A percentile compares a stretch with the other conserved stretches of the same genome.
Evolutionary conservation across 2,797 vertebrate genomes (phyloP).

Genomic region (Sus cebifrons): DNA sequence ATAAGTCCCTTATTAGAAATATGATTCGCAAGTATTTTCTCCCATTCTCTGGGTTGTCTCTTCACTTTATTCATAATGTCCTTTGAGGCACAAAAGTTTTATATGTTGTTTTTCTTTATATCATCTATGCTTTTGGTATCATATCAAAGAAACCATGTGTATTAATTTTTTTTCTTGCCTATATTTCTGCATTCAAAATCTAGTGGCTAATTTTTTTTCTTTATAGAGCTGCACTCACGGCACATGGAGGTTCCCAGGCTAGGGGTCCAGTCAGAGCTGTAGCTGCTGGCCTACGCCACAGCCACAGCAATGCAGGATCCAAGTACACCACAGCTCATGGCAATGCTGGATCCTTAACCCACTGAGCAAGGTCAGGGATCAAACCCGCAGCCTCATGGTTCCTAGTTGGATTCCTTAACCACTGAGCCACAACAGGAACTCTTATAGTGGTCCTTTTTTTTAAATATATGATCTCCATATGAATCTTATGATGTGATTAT

Average conservation of each 20-base stretch:
- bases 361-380: too few species aligned
- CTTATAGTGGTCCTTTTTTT: not conserved
- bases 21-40: constrained; percentile 56
- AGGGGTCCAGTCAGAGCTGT: too few species aligned
- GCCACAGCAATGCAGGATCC: too few species aligned
- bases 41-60: not conserved
- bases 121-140: constrained; percentile 31
- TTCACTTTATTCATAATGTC: constrained; percentile 33
- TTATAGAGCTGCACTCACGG: too few species aligned
- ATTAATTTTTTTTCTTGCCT: constrained; percentile 34
- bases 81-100: not conserved
- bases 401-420: too few species aligned
- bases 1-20: not conserved
- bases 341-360: too few species aligned
- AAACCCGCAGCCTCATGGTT: too few species aligned
- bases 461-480: not conserved
- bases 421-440: too few species aligned
- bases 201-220: not conserved
- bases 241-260: too few species aligned
- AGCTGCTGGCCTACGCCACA: too few species aligned
- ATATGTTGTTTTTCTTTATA: not conserved
- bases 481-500: constrained; percentile 70
- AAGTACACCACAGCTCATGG: too few species aligned
- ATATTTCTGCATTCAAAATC: not conserved
- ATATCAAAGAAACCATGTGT: constrained; percentile 15